Evolutionary conservation across 1,140 invertebrate species (phyloP), one percentile per base, ranked within the genome.

Genomic region (Andrena cerasifolii): DNA sequence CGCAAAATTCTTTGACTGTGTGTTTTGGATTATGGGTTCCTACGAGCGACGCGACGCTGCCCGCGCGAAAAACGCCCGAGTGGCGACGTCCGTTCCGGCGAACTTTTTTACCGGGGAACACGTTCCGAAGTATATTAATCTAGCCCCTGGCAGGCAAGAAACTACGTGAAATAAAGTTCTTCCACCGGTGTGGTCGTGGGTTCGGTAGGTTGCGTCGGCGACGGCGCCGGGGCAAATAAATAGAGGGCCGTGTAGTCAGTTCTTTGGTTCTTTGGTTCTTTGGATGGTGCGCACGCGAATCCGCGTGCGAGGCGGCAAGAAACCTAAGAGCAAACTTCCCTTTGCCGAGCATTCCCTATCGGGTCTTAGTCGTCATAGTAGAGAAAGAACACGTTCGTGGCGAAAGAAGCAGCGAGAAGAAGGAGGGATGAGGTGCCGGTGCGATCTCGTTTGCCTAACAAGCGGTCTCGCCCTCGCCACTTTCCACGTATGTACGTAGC

Each of bases 251-350:
- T 40, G 45, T 3, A n/a, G n/a, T 40, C 10, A 40, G 45, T 24
- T 43, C 49, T 82, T 33, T 36, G 45, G 63, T n/a, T n/a, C 53
- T 3, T 40, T 40, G 49, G 45, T 24, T 43, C 49, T 82, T 33
- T 36, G 45, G 63, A 54, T 49, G 12, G 12, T 31, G 12, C 33
- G 31, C 40, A 33, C 40, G 40, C 26, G 28, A 59, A 43, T 36
- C 36, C 21, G 24, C 51, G 40, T 31, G 59, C 36, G 26, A 53
- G 51, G 51, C 53, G 59, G 31, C 45, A 36, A 80, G 45, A 68
- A 80, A 67, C 77, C 81, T 82, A 82, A 82, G 79, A 65, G 61
- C n/a, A n/a, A n/a, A 36, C 58, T 49, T 77, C 78, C 24, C 56
- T 26, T 24, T 72, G 62, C 36, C 49, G 53, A 31, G 53, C 36